Base-by-base conservation (phyloP, 2,888 invertebrate species). In the Drosophila colorata region DNA sequence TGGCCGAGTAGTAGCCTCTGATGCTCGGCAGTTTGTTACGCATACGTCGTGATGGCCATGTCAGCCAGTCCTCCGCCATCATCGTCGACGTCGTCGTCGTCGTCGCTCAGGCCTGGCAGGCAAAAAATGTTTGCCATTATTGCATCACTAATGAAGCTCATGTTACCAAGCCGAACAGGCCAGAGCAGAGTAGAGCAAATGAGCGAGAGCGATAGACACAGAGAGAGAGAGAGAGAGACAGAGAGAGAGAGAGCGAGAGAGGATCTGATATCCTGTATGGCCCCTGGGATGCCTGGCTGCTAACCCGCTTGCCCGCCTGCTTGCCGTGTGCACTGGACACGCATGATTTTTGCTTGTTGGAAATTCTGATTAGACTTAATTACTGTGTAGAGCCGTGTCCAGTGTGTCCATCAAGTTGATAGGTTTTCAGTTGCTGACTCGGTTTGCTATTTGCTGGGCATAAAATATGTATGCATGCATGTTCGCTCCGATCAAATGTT, bases 141-240 rank as follows among this genome's bases (percentile, higher is more conserved):
- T 87, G 85, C 89, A 81, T 87, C 89, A 86, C 85, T 86, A 86
- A 87, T 89, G 89, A 85, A 87, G 89, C 86, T 87, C 89, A 87
- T 89, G 88, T 87, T 87, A 78, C 89, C 69, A 55, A 70, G 51
- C 51, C 48, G 53, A 53, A 23, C 41, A 53, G 43, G 20, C 8
- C 43, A 23, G 43, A 11, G 4, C 57, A 25, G 31, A 38, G 35
- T 33, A 40, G n/a, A 35, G 3, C 9, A 23, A 28, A 23, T 3
- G 11, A 52, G 16, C 1, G n/a, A 7, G 18, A 14, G 38, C 18
- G n/a, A 44, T 37, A 9, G 18, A 49, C 23, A 35, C 25, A 8
- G 31, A 43, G 16, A 14, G 60, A 38, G 43, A 4, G 8, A 11
- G n/a, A 18, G 16, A 51, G 46, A n/a, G 61, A n/a, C n/a, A n/a